Conservation (phyloP, 1,140 invertebrate species). For the Cyrtorhinus lividipennis region DNA sequence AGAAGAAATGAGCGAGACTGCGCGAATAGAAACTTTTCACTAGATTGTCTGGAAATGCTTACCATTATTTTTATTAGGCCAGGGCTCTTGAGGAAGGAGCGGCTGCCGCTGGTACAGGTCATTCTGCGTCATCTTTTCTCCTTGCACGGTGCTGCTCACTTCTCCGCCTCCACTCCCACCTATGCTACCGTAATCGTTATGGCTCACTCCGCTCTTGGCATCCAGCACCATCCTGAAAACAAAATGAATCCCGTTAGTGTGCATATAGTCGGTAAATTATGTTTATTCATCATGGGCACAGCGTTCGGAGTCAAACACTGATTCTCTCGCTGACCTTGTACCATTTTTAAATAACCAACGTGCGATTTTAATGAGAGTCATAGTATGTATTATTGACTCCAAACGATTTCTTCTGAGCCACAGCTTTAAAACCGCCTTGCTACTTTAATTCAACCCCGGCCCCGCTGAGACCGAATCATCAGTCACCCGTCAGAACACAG, state of each 20-base stretch:
- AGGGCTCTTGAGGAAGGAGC: conserved; percentile 30
- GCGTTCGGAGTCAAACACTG: too few species aligned
- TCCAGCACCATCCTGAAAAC: conserved; percentile 39
- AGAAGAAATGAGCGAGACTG: neutral
- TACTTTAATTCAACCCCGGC: too few species aligned
- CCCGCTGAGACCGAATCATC: too few species aligned
- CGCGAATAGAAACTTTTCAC: neutral
- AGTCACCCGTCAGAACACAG: too few species aligned
- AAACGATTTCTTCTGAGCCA: too few species aligned
- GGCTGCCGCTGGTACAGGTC: conserved; percentile 39
- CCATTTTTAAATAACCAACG: too few species aligned
- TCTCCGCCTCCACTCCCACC: conserved; percentile 25
- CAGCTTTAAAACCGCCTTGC: too few species aligned
- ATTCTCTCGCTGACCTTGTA: too few species aligned
- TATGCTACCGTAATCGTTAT: conserved; percentile 41
- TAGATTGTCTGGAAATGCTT: neutral
- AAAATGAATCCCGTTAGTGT: neutral
- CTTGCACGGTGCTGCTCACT: neutral
- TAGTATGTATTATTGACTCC: too few species aligned
- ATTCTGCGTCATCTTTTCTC: conserved; percentile 22
- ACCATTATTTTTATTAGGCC: conserved; percentile 27
- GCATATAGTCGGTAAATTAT: too few species aligned
- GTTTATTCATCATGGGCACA: too few species aligned
- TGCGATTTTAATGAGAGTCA: too few species aligned
- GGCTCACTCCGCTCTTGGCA: conserved; percentile 35